phyloP scores from a whole-genome alignment of 2,888 invertebrate genomes.

The Timema podura region DNA sequence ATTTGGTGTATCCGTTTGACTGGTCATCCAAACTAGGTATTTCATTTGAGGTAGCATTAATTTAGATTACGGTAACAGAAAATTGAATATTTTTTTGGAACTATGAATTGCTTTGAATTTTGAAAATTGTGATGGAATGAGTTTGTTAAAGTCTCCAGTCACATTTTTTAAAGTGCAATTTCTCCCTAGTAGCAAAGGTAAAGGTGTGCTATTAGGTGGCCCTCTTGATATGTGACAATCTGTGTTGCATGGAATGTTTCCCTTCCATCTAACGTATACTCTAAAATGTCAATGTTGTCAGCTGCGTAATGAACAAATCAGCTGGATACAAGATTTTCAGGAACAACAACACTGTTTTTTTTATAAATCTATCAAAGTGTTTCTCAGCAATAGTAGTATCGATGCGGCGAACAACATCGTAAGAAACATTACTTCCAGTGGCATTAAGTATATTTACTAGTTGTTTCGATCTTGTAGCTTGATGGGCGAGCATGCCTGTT shows the following conservation, averaged over 20 bases:
- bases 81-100: neutral
- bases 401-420: neutral
- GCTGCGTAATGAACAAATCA: slow-evolving; percentile 3
- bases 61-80: neutral
- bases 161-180: slow-evolving; percentile 3
- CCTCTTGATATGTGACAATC: neutral
- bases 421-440: neutral
- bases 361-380: neutral
- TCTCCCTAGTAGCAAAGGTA: slow-evolving; percentile 4
- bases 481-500: neutral
- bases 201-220: neutral
- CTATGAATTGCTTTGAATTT: neutral
- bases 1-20: neutral
- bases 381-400: neutral
- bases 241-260: neutral
- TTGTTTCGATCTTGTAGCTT: neutral
- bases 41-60: neutral
- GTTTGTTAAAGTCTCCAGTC: neutral
- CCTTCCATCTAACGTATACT: neutral
- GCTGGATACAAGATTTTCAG: neutral
- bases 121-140: neutral
- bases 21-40: neutral
- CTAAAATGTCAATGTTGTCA: slow-evolving; percentile 6
- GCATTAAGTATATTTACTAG: neutral
- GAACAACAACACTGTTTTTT: neutral